Base-by-base conservation (phyloP, 2,797 vertebrate species). In the Mus spretus region DNA sequence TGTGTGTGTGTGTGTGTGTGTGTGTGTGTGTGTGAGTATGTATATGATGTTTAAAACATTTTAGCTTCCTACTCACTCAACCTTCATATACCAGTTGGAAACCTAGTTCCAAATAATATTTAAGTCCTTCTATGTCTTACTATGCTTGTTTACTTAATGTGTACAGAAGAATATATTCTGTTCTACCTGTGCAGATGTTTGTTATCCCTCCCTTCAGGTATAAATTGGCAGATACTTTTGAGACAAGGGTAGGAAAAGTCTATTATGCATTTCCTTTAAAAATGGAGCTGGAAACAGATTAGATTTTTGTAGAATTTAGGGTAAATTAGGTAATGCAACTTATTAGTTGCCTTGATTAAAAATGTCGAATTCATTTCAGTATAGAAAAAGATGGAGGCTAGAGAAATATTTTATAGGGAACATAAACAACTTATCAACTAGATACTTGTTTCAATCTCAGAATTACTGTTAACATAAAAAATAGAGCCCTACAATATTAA, bases 91-190 rank as follows among this genome's bases (percentile, higher is more conserved):
- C 47, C 19, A 57, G 37, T 55, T 85, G 74, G 12, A 95, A 37
- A 90, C n/a, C 89, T 90, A 55, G 61, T 84, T 94, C 44, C 91
- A 93, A 91, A 83, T 53, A 92, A 63, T 83, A 93, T 53, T 91
- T 74, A 91, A 92, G 90, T 90, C 19, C 34, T 67, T 34, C 65
- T 67, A 6, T 34, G 65, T 67, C 65, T 63, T 44, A 90, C 15
- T 37, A 90, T 20, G 55, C 26, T 31, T 2, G 75, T n/a, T 80
- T 96, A 93, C 63, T 95, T 90, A 61, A 89, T 26, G 14, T 70
- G 86, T 31, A 90, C 3, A 88, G 70, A 94, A 93, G 28, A 92
- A 84, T 87, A 85, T 4, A 47, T 81, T 87, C 26, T 79, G 61
- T 80, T 94, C 40, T 91, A 72, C 12, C n/a, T 87, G 34, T 79